Evolutionary conservation across 1,140 invertebrate species (phyloP).

Genomic region (Ylistrum balloti): DNA sequence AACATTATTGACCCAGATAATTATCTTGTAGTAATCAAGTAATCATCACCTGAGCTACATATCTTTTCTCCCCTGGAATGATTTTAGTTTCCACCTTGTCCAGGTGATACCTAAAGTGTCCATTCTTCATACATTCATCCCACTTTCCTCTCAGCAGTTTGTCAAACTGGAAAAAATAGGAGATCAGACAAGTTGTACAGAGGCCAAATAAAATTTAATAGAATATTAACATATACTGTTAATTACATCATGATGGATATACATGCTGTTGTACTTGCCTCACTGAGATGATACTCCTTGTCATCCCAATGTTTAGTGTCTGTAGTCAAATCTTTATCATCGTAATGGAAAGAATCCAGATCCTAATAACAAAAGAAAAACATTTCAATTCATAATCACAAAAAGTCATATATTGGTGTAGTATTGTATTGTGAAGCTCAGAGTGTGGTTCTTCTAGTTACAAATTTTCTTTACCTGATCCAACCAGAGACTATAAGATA

Average conservation of each 20-base stretch:
- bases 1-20: no score
- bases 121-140: constrained; percentile 71
- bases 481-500: no score
- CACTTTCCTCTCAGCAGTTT: constrained; percentile 67
- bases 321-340: not conserved
- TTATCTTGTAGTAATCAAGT: no score
- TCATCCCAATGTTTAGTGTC: not conserved
- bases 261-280: not conserved
- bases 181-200: not conserved
- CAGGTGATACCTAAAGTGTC: constrained; percentile 75
- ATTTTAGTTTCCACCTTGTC: constrained; percentile 73
- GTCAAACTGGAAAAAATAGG: constrained; percentile 75
- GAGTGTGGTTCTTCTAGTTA: no score
- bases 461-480: no score
- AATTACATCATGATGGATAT: not conserved
- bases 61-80: constrained; percentile 71
- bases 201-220: no score
- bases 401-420: no score
- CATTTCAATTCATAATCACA: not conserved
- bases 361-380: not conserved
- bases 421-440: no score
- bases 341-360: not conserved
- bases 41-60: constrained; percentile 73
- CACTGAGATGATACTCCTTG: constrained; percentile 32
- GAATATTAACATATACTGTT: not conserved